Evolutionary conservation across 2,113 vertebrate genomes (phyloP).

Genomic region (Orientallactaga bullata): DNA sequence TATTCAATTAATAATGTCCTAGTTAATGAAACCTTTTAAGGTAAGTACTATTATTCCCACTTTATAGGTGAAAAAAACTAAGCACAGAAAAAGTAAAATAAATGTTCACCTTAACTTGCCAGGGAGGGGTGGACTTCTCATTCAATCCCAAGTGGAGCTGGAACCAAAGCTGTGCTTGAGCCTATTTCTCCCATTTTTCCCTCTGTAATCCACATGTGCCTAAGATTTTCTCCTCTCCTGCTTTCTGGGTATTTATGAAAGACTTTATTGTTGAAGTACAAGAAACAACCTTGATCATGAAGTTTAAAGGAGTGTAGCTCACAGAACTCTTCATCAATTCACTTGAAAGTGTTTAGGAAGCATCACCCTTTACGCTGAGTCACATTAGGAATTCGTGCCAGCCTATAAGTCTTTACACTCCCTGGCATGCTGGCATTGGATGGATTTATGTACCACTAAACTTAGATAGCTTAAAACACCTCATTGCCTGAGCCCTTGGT

Average conservation of each 20-base stretch:
- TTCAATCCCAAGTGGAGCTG: not conserved
- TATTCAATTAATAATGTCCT: not conserved
- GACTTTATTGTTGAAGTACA: not conserved
- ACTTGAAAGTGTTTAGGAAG: constrained; percentile 21
- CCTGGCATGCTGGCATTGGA: constrained; percentile 43
- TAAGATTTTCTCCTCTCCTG: not conserved
- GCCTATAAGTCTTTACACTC: constrained; percentile 54
- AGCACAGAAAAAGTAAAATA: not conserved
- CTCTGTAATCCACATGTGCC: not conserved
- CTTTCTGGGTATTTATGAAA: not conserved
- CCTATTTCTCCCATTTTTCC: not conserved
- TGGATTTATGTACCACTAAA: constrained; percentile 77
- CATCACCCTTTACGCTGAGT: constrained; percentile 46
- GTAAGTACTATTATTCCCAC: not conserved
- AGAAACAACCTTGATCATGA: constrained; percentile 64
- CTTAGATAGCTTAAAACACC: constrained; percentile 73
- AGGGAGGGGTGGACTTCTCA: not conserved
- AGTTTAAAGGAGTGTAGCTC: constrained; percentile 24
- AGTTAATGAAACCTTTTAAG: not conserved
- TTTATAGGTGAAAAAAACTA: not conserved
- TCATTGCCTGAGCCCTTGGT: constrained; percentile 64
- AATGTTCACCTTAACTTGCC: not conserved
- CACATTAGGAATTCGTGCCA: constrained; percentile 63
- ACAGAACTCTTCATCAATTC: constrained; percentile 41
- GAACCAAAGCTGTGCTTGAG: not conserved